Evolutionary conservation across 1,140 invertebrate species (phyloP).

Genomic region (Lasioglossum albipes): DNA sequence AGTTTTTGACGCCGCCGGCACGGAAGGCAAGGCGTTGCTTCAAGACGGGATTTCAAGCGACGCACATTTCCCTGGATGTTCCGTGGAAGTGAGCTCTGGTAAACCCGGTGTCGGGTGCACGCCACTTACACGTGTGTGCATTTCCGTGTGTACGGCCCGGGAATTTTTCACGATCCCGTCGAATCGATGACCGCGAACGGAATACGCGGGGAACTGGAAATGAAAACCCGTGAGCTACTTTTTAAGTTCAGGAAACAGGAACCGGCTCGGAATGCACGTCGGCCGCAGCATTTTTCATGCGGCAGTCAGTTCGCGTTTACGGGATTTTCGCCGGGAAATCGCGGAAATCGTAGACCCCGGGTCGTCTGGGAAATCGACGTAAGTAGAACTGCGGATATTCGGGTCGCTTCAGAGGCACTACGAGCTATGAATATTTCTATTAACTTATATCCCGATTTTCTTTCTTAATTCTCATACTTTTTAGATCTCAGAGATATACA

Average conservation of each 20-base stretch:
- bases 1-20: background rate
- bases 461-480: too few relatives aligned
- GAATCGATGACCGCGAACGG: conserved; percentile 23
- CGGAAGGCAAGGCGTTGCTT: background rate
- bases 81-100: background rate
- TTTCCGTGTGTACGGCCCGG: conserved; percentile 1
- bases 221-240: conserved; percentile 5
- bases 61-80: conserved; percentile 23
- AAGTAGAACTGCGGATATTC: background rate
- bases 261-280: background rate
- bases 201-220: conserved; percentile 3
- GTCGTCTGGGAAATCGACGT: background rate
- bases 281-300: background rate
- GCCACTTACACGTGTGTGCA: conserved; percentile 20
- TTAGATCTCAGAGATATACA: too few relatives aligned
- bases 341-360: background rate
- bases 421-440: too few relatives aligned
- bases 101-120: conserved; percentile 1
- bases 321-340: background rate
- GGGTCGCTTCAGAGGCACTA: too few relatives aligned
- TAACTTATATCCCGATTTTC: too few relatives aligned
- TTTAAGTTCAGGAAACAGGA: conserved; percentile 21
- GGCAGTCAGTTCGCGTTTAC: background rate
- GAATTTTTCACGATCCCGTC: conserved; percentile 14
- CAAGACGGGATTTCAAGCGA: conserved; percentile 9